Evolutionary conservation across 2,797 vertebrate species (phyloP), one percentile per base, ranked within the genome.

Genomic region (Margarornis squamiger): DNA sequence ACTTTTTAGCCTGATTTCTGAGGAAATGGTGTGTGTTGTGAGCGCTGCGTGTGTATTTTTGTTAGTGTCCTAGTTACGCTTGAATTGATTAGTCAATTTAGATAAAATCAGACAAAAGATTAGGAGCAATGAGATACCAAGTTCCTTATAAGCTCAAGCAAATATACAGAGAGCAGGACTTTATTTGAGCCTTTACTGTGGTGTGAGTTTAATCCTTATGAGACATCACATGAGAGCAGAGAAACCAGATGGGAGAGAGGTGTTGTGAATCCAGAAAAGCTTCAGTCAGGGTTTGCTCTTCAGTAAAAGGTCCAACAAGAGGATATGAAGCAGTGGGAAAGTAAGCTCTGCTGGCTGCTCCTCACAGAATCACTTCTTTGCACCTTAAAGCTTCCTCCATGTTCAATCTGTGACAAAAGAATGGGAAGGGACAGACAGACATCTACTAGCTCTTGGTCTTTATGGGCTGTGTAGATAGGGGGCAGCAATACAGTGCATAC

Each of bases 1-100:
- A 78, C 63, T 78, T 96, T 93, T 88, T 90, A 95, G n/a, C 70
- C 85, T 90, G 51, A 7, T 93, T 92, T 94, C 58, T 86, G 46
- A 78, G 76, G 54, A 84, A 90, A 59, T 72, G 10, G 9, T 90
- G 48, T n/a, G 43, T 88, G 15, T 77, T 77, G 43, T 86, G 62
- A 90, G 70, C 2, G 1, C 46, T 92, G 38, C 4, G 1, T 58
- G 46, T 2, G 0, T 79, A 54, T 92, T 54, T 88, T 17, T 88
- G 43, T 75, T 88, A 80, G 45, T 78, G 61, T 84, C 70, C 88
- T 41, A 65, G 76, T 94, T 93, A 86, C 6, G 17, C 57, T 83
- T 88, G 61, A 88, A 91, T 34, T 78, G 58, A 84, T 93, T 88
- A 70, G n/a, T 65, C n/a, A 51, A 38, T 92, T 95, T 68, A 86